Evolutionary conservation across 2,888 invertebrate genomes (phyloP), one percentile per base, ranked within the genome.

Genomic region (Leuctra nigra): DNA sequence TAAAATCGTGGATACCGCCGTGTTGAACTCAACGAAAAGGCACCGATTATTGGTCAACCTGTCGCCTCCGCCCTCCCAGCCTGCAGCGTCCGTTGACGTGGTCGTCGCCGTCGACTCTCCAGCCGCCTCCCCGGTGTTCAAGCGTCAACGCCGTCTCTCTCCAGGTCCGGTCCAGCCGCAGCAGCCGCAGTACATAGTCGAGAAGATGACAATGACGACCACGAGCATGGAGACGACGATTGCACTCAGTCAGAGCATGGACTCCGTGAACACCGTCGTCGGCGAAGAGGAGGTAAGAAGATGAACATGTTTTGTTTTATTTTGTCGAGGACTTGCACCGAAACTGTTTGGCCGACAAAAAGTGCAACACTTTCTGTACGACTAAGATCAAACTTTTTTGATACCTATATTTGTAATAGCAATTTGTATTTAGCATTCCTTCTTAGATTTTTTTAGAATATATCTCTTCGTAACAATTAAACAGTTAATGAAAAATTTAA

Each of bases 261-360:
- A 95, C 79, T 94, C 93, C 68, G 95, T 95, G 73, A 94, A 94
- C 78, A 93, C 93, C 67, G 86, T 87, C 71, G 89, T 91, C 73
- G 89, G 92, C 73, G 95, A 96, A 80, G 96, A 95, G 83, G 96
- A 95, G 94, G 96, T 95, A 70, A 80, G 87, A n/a, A n/a, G n/a
- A n/a, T n/a, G n/a, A n/a, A 75, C 4, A 4, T 23, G 1, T 6
- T 9, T 14, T 2, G 14, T 11, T 29, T 29, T 29, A 6, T 29
- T 29, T 7, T 6, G 29, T 11, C 29, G 29, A 29, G 7, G 6
- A 7, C 11, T 29, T 29, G 6, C 29, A 11, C 29, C 6, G 29
- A 11, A 7, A 7, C n/a, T n/a, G n/a, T n/a, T n/a, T n/a, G n/a
- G n/a, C n/a, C n/a, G n/a, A n/a, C n/a, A n/a, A n/a, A n/a, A n/a